Evolutionary conservation across 92 coral and sea anemone genomes (phyloP), one percentile per base, ranked within the genome.

Genomic region (Porites evermanni): DNA sequence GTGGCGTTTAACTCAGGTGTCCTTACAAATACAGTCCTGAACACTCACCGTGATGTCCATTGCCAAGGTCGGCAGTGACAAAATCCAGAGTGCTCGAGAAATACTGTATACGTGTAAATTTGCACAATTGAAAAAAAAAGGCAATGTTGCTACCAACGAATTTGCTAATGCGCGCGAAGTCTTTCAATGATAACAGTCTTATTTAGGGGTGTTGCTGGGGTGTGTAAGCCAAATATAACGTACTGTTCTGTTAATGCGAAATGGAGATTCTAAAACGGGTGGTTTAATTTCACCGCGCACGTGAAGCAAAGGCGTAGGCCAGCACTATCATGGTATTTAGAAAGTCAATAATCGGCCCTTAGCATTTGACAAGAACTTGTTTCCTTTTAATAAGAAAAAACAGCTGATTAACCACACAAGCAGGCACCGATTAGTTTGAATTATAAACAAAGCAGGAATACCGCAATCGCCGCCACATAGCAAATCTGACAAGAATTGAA

Each of bases 371-470:
- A 60, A 6, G n/a, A 32, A 59, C 32, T 59, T 74, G 78, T 74
- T 74, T 74, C 54, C 78, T 53, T 10, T 38, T 38, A 53, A 17
- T 20, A 53, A 74, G 54, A 13, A 53, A 53, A 11, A 81, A 74
- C 58, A 58, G 68, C 53, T 29, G 50, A 51, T 54, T 38, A 81
- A 14, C 86, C 86, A 71, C 86, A 81, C 69, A 70, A 78, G 78
- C 58, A 64, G 77, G 47, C 14, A 81, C 18, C 69, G 14, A 23
- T 24, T 51, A 32, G 50, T 50, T 58, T 81, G 71, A 13, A 68
- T 18, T 17, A 52, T 24, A 81, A 81, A 81, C 75, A 70, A 38
- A 70, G 17, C 2, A 1, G 32, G 38, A 26, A 20, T 79, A 52
- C 75, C 66, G 26, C 51, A 13, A 9, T 53, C 8, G 21, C 16